Conservation (phyloP, 1,140 invertebrate genomes). For the Uloborus diversus region DNA sequence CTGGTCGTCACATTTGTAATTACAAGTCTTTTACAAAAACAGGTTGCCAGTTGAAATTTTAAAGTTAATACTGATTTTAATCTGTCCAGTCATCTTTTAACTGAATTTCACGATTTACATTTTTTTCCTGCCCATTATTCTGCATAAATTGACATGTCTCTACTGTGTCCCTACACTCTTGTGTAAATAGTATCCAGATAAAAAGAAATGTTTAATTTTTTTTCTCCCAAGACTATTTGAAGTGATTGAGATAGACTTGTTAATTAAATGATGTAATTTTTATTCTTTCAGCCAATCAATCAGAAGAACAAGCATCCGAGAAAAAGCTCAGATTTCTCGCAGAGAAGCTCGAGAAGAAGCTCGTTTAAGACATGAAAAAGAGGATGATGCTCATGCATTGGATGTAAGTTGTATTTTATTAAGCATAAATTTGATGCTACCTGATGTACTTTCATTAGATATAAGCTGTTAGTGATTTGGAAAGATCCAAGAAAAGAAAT, state of each 20-base stretch:
- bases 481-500: too few species aligned
- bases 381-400: constrained; percentile 35
- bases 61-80: too few species aligned
- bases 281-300: constrained; percentile 76
- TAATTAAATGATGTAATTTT: constrained; percentile 13
- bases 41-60: too few species aligned
- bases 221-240: not conserved
- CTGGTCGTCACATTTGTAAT: too few species aligned
- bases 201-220: not conserved
- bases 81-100: too few species aligned
- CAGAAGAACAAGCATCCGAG: constrained; percentile 89
- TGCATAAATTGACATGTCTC: too few species aligned
- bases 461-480: not conserved
- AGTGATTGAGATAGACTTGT: not conserved
- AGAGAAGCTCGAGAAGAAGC: constrained; percentile 95
- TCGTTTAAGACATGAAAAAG: constrained; percentile 63
- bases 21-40: too few species aligned
- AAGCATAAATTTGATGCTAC: not conserved
- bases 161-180: too few species aligned
- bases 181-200: not conserved
- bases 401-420: constrained; percentile 25
- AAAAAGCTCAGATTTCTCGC: constrained; percentile 93
- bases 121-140: too few species aligned
- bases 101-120: too few species aligned
- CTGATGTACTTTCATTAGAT: not conserved